Evolutionary conservation across 2,888 invertebrate genomes (phyloP), one percentile per base, ranked within the genome.

Genomic region (Plebejus melissa): DNA sequence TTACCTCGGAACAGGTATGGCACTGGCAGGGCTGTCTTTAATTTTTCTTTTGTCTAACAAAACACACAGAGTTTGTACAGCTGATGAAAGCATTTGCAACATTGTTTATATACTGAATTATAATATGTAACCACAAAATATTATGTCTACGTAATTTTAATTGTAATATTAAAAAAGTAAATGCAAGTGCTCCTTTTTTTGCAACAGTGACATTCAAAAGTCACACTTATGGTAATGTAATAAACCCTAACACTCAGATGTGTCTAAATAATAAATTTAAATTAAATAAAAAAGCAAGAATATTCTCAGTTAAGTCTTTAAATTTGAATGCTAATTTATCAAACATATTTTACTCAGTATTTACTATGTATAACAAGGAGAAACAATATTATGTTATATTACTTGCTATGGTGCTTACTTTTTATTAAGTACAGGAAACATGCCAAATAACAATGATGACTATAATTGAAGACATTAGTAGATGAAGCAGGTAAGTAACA

Each of bases 101-200:
- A 87, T 88, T 92, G 90, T 92, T 91, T 92, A 91, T 65, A 65
- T 91, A 92, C 88, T 89, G 89, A 89, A 89, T 88, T 88, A 90
- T 89, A 88, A 86, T 90, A 91, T 93, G 90, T 93, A 93, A 92
- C 93, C 92, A 88, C 85, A 89, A 91, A 90, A 91, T 91, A 91
- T 89, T 90, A 90, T 91, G 92, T 91, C 90, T 90, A 91, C 88
- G 89, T 92, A 92, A 92, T 91, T 91, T 91, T 90, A 87, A 90
- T 75, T 75, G 71, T 89, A 90, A 90, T 82, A 85, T 84, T 83
- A 91, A 91, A 83, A 90, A 90, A 79, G 72, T 79, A 75, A 78
- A 77, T 74, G 74, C 38, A 77, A 65, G 16, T 28, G 65, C 76
- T 69, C 22, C 75, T 79, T 79, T 75, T 75, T 76, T 77, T 78